Conservation (phyloP, 2,113 vertebrate genomes). For the Psephotus haematonotus region DNA sequence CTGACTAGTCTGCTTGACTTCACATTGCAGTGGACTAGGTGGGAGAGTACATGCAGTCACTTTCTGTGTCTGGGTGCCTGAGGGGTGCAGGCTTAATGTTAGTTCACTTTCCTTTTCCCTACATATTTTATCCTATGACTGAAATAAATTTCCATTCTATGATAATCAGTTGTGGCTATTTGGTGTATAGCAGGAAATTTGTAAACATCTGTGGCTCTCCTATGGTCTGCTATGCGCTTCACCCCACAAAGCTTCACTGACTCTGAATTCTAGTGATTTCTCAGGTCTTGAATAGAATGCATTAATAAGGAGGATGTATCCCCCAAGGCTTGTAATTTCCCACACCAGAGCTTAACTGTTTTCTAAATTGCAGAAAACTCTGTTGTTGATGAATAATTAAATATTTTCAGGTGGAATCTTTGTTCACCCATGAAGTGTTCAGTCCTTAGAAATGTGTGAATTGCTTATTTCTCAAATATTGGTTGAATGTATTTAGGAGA, state of each 20-base stretch:
- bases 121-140: not conserved
- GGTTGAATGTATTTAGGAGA: not conserved
- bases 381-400: not conserved
- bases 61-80: not conserved
- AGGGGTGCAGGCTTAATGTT: not conserved
- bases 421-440: not conserved
- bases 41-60: rapidly evolving
- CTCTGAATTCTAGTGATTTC: not conserved
- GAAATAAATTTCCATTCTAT: not conserved
- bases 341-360: not conserved
- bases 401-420: not conserved
- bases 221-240: not conserved
- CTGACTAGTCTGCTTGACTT: not conserved
- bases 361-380: not conserved
- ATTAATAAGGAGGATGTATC: not conserved
- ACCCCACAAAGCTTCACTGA: not conserved
- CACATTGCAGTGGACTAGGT: not conserved
- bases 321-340: not conserved
- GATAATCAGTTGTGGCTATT: not conserved
- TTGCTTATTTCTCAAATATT: not conserved
- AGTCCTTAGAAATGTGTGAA: not conserved
- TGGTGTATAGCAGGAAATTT: not conserved
- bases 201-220: not conserved
- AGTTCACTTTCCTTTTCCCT: not conserved
- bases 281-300: not conserved